phyloP scores from a whole-genome alignment of 2,113 vertebrate species.

The Junco hyemalis region DNA sequence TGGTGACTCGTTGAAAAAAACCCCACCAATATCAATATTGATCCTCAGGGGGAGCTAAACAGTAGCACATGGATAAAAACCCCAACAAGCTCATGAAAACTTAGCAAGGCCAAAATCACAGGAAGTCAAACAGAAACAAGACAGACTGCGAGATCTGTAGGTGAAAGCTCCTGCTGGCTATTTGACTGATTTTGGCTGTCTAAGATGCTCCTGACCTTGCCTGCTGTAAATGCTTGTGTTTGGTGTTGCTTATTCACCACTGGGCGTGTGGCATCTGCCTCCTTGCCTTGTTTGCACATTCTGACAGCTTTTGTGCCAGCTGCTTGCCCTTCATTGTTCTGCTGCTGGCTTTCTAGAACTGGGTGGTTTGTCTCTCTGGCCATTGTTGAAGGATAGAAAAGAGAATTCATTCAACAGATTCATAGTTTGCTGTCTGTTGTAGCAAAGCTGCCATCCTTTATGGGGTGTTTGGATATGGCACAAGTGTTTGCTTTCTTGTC shows the following conservation, averaged over 20 bases:
- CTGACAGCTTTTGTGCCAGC: background rate
- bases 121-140: background rate
- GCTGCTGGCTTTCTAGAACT: constrained; percentile 4
- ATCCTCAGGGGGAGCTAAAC: background rate
- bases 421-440: background rate
- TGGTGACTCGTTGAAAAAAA: background rate
- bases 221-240: background rate
- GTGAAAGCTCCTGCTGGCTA: background rate
- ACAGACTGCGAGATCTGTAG: background rate
- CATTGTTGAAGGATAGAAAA: background rate
- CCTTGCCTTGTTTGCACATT: background rate
- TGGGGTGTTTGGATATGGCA: background rate
- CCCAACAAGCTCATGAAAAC: background rate
- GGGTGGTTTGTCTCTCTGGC: background rate
- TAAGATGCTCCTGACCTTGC: background rate
- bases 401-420: background rate
- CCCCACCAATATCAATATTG: background rate
- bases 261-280: background rate
- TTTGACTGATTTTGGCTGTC: background rate
- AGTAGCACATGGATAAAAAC: background rate
- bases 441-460: background rate
- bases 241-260: background rate
- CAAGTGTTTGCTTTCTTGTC: background rate
- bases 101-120: background rate
- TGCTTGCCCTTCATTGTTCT: background rate